Evolutionary conservation across 2,888 invertebrate species (phyloP), one percentile per base, ranked within the genome.

Genomic region (Sinohyriopsis cumingii): DNA sequence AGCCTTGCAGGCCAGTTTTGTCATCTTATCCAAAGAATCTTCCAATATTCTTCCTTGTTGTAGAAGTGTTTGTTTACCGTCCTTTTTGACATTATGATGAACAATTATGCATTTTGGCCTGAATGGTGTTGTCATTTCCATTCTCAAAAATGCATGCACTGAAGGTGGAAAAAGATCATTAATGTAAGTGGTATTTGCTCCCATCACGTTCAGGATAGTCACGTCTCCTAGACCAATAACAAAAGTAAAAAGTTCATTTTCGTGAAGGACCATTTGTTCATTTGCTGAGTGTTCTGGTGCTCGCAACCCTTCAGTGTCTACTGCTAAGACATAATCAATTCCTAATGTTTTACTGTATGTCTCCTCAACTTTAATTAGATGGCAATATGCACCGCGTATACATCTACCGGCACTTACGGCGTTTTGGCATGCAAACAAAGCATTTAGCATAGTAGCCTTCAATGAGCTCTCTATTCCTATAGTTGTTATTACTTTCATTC

Each of bases 391-490:
- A 5, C 77, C 77, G 24, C 75, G 57, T 12, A 73, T 77, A 56
- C 77, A 75, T 20, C 77, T 57, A 28, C 77, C 77, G 19, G 73
- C 68, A 25, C 75, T 66, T 2, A 73, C 75, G 15, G 69, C 25
- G 68, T 73, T 71, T 25, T 67, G 65, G 12, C 66, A 55, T 53
- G 74, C 77, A 63, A 77, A 77, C 72, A 77, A 70, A n/a, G 77
- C 56, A 22, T 77, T 77, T 12, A 77, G 45, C 18, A 77, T 55
- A 15, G 71, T 75, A 1, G 77, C 75, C 57, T 77, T 77, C 54
- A 75, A 75, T 33, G 74, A 75, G 33, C 77, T 77, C 55, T 77
- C 75, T n/a, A 77, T 56, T 7, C 77, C 77, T 33, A 75, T 19
- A 19, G 69, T 62, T 20, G 72, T 65, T 22, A 75, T 20, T 22